Evolutionary conservation across 2,888 invertebrate genomes (phyloP).

Genomic region (Trachelus tabidus): DNA sequence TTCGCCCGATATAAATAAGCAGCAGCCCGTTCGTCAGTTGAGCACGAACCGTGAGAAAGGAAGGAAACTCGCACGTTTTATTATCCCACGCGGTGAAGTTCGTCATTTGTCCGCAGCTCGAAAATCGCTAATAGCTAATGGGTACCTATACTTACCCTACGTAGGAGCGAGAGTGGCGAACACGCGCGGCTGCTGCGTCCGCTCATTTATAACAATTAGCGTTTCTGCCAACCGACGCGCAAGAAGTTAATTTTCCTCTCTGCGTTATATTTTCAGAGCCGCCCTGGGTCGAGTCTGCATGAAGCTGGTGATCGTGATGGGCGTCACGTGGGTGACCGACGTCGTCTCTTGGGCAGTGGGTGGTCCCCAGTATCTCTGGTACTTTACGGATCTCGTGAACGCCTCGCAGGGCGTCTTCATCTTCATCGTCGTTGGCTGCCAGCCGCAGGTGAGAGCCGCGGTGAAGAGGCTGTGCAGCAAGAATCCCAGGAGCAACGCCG

Average conservation of each 20-base stretch:
- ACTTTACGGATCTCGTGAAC: conserved; percentile 86
- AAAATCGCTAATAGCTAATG: too few species aligned
- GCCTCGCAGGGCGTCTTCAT: conserved; percentile 89
- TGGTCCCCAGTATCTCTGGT: conserved; percentile 85
- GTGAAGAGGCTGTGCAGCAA: conserved; percentile 74
- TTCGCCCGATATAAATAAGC: too few species aligned
- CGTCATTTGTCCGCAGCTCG: too few species aligned
- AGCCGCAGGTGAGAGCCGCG: conserved; percentile 82
- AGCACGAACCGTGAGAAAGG: too few species aligned
- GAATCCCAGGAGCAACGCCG: conserved; percentile 69
- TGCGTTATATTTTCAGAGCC: conserved; percentile 70
- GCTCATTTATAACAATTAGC: conserved; percentile 55
- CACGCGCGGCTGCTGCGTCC: background rate
- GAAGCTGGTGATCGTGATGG: conserved; percentile 87
- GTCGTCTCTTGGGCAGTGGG: conserved; percentile 86
- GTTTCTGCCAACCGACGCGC: conserved; percentile 9
- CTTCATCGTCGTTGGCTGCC: conserved; percentile 89
- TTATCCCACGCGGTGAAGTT: too few species aligned
- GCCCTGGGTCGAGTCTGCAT: conserved; percentile 86
- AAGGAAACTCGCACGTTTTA: too few species aligned
- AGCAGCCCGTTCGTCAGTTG: too few species aligned
- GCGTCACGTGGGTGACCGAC: conserved; percentile 82
- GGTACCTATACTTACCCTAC: too few species aligned
- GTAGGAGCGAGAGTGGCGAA: too few species aligned
- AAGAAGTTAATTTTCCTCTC: conserved; percentile 5